phyloP scores from a whole-genome alignment of 2,888 invertebrate species.

The Drosophila anomalata region DNA sequence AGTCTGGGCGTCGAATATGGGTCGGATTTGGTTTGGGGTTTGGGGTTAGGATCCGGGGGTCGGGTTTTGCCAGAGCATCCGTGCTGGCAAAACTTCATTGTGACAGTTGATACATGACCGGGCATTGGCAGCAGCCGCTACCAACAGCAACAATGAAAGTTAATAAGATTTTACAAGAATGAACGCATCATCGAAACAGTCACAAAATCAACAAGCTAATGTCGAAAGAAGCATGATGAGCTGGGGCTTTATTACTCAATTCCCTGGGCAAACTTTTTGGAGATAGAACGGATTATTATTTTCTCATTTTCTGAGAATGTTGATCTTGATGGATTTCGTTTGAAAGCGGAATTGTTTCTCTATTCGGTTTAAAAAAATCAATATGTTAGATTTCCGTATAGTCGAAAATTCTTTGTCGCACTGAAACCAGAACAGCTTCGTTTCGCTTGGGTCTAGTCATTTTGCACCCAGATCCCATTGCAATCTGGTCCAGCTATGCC shows the following conservation, averaged over 20 bases:
- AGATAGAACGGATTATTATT: conserved; percentile 6
- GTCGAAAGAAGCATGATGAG: conserved; percentile 20
- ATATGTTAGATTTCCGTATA: background rate
- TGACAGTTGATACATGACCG: conserved; percentile 46
- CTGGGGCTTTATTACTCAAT: conserved; percentile 21
- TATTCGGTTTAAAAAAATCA: background rate
- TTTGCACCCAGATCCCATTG: conserved; percentile 15
- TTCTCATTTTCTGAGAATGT: background rate
- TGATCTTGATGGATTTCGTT: conserved; percentile 15
- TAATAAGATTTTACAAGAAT: conserved; percentile 50
- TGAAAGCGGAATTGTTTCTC: background rate
- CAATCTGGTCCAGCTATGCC: conserved; percentile 26
- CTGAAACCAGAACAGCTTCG: background rate
- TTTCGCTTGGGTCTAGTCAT: background rate
- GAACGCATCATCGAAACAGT: conserved; percentile 37
- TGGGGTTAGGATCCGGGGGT: conserved; percentile 7
- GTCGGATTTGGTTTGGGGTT: conserved; percentile 31
- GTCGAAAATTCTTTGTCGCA: conserved; percentile 14
- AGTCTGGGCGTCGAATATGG: conserved; percentile 25
- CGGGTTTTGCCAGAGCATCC: conserved; percentile 26
- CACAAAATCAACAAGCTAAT: conserved; percentile 43
- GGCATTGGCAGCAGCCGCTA: background rate
- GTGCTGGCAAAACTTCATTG: conserved; percentile 52
- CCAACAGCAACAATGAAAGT: conserved; percentile 45
- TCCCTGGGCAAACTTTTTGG: conserved; percentile 9